phyloP scores from a whole-genome alignment of 2,797 vertebrate genomes.

The Enteromius paludinosus region DNA sequence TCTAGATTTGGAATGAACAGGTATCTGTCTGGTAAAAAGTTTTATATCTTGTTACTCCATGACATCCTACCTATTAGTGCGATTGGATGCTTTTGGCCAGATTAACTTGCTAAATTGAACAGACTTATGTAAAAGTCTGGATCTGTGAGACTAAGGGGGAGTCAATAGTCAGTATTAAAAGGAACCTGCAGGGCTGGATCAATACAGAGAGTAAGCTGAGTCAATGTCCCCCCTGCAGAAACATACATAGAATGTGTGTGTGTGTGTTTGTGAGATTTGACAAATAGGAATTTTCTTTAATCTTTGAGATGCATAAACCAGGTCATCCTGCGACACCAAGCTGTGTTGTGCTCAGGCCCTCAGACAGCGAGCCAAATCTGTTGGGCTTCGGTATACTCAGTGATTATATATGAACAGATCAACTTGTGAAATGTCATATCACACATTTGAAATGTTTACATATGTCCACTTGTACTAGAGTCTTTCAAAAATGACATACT shows the following conservation, averaged over 20 bases:
- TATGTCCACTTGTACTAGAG: not conserved
- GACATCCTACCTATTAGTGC: not conserved
- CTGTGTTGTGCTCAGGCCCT: not conserved
- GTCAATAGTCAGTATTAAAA: slow-evolving; percentile 53
- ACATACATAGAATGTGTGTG: slow-evolving; percentile 18
- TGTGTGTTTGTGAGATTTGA: not conserved
- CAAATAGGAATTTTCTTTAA: slow-evolving; percentile 28
- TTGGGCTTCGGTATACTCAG: not conserved
- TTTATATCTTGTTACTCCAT: not conserved
- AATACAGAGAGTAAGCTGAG: slow-evolving; percentile 56
- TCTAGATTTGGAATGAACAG: not conserved
- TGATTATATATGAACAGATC: not conserved
- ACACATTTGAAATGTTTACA: not conserved
- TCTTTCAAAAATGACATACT: not conserved
- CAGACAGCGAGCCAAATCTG: not conserved
- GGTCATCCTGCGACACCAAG: slow-evolving; percentile 31
- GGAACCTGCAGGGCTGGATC: slow-evolving; percentile 52
- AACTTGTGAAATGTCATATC: slow-evolving; percentile 10
- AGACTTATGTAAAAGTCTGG: slow-evolving; percentile 10
- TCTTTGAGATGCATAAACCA: slow-evolving; percentile 35
- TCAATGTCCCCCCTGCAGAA: slow-evolving; percentile 55
- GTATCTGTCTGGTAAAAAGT: not conserved
- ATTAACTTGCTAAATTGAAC: not conserved
- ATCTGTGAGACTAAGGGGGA: slow-evolving; percentile 16
- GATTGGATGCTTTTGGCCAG: not conserved